Evolutionary conservation across 2,113 vertebrate genomes (phyloP), one percentile per base, ranked within the genome.

Genomic region (Ochotona princeps): DNA sequence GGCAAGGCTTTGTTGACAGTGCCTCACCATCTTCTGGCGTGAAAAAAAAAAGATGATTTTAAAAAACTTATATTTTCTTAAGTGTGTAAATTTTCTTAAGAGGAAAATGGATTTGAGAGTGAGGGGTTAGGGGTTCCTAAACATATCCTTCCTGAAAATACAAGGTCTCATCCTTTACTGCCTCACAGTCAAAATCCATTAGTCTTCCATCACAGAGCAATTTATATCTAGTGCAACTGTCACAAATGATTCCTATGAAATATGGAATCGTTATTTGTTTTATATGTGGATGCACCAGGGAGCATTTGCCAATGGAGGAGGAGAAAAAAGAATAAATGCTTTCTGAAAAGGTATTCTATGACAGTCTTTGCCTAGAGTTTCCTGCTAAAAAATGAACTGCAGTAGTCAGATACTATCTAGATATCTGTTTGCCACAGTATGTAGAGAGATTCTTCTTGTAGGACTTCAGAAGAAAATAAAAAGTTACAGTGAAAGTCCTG

Each of bases 161-260:
- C 18, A 51, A 75, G 47, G 32, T 89, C 80, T 89, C 67, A 79
- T 88, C 25, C 14, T 90, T 91, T 57, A 80, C 63, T 63, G 66
- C 30, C 49, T 92, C 61, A 25, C 26, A 49, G 38, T 87, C 85
- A 90, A 83, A 79, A 76, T 61, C 25, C 66, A 28, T 70, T 69
- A 93, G 79, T 63, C 44, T 90, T 79, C 74, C 82, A 57, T 66
- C 72, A 70, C 21, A 61, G 74, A 86, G 32, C 2, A 35, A 91
- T 85, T 79, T 70, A 49, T 54, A 87, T 86, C 72, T 83, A 89
- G 63, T 51, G 47, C 32, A 81, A 60, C 69, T 76, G 67, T 92
- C 92, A 95, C 75, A 92, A 89, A 81, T 90, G 94, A 96, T 94
- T 65, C 35, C 35, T 67, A 28, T 81, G 92, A 92, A 86, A 92